phyloP scores from a whole-genome alignment of 1,140 invertebrate species.

The Chionoecetes opilio region DNA sequence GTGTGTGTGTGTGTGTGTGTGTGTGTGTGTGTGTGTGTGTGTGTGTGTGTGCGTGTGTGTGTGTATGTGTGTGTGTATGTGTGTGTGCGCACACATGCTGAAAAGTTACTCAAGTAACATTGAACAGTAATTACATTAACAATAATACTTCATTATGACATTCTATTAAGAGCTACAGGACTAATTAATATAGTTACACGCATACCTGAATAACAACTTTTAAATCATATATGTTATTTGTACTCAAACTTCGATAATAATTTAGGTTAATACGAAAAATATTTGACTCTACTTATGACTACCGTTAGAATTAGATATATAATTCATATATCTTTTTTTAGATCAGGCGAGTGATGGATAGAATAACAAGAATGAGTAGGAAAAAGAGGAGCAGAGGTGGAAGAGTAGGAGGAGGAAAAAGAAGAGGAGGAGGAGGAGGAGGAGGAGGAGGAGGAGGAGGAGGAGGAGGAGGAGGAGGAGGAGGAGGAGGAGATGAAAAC shows the following conservation, averaged over 20 bases:
- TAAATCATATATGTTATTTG: neutral
- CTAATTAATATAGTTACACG: neutral
- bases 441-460: too few species aligned
- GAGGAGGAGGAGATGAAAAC: too few species aligned
- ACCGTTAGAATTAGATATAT: neutral
- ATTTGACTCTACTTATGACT: too few species aligned
- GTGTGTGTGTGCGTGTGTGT: too few species aligned
- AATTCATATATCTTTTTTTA: neutral
- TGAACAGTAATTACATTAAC: neutral
- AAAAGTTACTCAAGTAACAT: neutral
- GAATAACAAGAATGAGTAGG: neutral
- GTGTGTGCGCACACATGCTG: too few species aligned
- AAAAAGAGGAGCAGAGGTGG: too few species aligned
- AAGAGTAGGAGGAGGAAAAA: too few species aligned
- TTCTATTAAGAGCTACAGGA: neutral
- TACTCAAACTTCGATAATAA: neutral
- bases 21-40: too few species aligned
- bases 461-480: too few species aligned
- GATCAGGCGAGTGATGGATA: neutral
- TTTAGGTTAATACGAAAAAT: neutral
- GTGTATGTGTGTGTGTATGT: too few species aligned
- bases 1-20: too few species aligned
- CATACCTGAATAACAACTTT: slow-evolving; percentile 17
- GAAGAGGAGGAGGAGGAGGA: neutral
- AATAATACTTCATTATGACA: neutral